Evolutionary conservation across 1,140 invertebrate genomes (phyloP).

Genomic region (Pristionchus pacificus): DNA sequence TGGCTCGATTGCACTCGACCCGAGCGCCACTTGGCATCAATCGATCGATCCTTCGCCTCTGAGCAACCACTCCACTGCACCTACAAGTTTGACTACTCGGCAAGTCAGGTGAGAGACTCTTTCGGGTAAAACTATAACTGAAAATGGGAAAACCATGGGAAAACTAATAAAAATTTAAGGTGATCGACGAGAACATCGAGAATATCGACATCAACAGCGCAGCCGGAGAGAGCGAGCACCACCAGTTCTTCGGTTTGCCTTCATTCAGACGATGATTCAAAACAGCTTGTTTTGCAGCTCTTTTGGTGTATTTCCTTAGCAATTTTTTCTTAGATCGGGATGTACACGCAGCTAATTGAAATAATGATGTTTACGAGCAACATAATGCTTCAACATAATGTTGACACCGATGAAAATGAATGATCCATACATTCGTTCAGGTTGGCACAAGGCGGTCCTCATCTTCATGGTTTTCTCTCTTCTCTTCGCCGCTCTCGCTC

Average conservation of each 20-base stretch:
- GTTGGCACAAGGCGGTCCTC: constrained; percentile 53
- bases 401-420: neutral
- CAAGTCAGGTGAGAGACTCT: constrained; percentile 32
- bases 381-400: neutral
- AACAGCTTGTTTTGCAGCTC: neutral
- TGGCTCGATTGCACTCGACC: constrained; percentile 53
- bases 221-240: constrained; percentile 54
- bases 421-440: constrained; percentile 33
- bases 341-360: constrained; percentile 9
- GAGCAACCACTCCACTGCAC: constrained; percentile 52
- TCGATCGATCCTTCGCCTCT: constrained; percentile 29
- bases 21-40: constrained; percentile 27
- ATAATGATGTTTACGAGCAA: neutral
- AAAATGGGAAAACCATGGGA: neutral
- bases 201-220: constrained; percentile 51
- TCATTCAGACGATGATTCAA: constrained; percentile 5
- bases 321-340: too few species aligned
- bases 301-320: neutral
- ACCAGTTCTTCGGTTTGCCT: constrained; percentile 50
- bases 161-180: constrained; percentile 9
- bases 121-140: neutral
- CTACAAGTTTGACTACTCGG: constrained; percentile 52
- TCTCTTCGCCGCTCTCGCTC: constrained; percentile 35
- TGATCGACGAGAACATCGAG: constrained; percentile 46
- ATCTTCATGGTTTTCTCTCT: constrained; percentile 48